These are phyloP conservation scores for Sarcophaga variegata DNA, from an alignment of 2,888 invertebrate genomes.

Conservation along the genomic window DNA sequence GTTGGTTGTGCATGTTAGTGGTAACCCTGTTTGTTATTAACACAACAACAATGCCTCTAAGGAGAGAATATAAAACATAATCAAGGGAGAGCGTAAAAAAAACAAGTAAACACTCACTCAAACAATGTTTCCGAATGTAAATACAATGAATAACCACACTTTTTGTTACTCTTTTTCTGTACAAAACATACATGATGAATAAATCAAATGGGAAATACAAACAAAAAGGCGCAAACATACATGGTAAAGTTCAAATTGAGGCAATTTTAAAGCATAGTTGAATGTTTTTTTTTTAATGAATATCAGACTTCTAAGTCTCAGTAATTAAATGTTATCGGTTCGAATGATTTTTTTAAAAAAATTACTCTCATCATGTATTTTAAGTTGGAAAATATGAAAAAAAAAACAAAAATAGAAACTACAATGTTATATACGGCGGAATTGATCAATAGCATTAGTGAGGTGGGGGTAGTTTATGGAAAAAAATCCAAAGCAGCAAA, in stretches of 20 bases:
- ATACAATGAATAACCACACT: slow-evolving; percentile 62
- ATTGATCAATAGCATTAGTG: slow-evolving; percentile 32
- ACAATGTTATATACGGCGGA: not conserved
- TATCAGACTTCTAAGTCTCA: too few relatives aligned
- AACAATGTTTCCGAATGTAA: slow-evolving; percentile 55
- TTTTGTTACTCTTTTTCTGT: slow-evolving; percentile 32
- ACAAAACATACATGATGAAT: slow-evolving; percentile 54
- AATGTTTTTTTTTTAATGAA: too few relatives aligned
- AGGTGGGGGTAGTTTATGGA: slow-evolving; percentile 39
- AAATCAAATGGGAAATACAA: not conserved
- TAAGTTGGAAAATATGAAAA: not conserved
- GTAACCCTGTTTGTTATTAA: slow-evolving; percentile 25
- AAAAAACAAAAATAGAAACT: not conserved
- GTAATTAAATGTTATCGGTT: too few relatives aligned
- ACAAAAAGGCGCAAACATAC: slow-evolving; percentile 24
- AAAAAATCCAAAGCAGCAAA: not conserved
- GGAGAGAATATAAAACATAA: slow-evolving; percentile 21
- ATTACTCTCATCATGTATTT: too few relatives aligned
- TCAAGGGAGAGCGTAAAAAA: slow-evolving; percentile 38
- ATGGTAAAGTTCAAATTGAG: slow-evolving; percentile 24
- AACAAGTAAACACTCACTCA: slow-evolving; percentile 46
- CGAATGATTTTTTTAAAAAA: too few relatives aligned
- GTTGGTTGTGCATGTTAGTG: not conserved
- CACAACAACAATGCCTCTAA: slow-evolving; percentile 33
- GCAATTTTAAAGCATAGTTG: not conserved